Conservation (phyloP, 92 coral and sea anemone species). For the Palythoa grandis region DNA sequence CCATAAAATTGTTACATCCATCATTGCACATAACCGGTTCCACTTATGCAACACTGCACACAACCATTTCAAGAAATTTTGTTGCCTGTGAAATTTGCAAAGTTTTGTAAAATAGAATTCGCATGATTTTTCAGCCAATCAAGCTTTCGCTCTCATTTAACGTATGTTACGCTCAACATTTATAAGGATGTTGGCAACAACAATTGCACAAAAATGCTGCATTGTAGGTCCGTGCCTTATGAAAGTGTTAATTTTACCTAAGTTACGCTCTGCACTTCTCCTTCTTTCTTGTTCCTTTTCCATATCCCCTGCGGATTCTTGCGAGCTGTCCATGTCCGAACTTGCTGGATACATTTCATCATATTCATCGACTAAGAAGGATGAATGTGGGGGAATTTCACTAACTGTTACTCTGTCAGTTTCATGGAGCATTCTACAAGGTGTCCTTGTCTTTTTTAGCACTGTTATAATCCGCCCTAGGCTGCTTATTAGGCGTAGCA, state of each 20-base stretch:
- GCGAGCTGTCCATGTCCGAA: constrained; percentile 85
- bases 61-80: too few species aligned
- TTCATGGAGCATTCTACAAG: constrained; percentile 36
- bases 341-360: constrained; percentile 40
- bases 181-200: too few species aligned
- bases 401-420: background rate
- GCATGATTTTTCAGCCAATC: too few species aligned
- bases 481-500: constrained; percentile 55
- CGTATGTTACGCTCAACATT: too few species aligned
- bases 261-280: constrained; percentile 52
- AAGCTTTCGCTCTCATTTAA: too few species aligned
- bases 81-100: too few species aligned
- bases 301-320: constrained; percentile 93
- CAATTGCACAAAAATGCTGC: too few species aligned
- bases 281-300: constrained; percentile 74
- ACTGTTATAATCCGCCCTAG: constrained; percentile 69
- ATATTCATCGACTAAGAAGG: background rate
- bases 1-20: too few species aligned
- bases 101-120: too few species aligned
- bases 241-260: background rate
- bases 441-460: constrained; percentile 75
- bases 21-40: too few species aligned
- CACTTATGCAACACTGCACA: too few species aligned
- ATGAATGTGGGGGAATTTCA: background rate
- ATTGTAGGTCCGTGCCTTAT: too few species aligned